Conservation (phyloP, 2,113 vertebrate species). For the Caretta caretta region DNA sequence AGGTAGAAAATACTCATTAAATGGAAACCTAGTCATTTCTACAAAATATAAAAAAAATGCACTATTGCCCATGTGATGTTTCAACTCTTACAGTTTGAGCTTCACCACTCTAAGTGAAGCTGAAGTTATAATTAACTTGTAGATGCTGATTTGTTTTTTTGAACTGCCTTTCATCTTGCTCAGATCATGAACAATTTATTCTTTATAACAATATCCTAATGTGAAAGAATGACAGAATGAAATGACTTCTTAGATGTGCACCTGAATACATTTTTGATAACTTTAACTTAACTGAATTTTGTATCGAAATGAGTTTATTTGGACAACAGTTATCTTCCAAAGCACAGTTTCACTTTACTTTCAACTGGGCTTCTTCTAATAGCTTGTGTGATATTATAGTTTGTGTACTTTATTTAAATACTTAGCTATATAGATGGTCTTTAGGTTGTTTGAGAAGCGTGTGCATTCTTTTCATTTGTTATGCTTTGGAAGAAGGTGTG, state of each 20-base stretch:
- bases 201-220: not conserved
- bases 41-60: no score
- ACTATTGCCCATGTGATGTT: not conserved
- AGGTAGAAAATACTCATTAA: not conserved
- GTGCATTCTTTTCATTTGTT: not conserved
- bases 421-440: not conserved
- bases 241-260: not conserved
- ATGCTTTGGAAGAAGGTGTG: not conserved
- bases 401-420: not conserved
- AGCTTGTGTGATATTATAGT: not conserved
- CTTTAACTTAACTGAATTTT: not conserved
- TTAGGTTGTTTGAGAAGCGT: not conserved
- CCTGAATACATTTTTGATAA: not conserved
- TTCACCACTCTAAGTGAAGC: not conserved
- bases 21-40: not conserved
- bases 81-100: not conserved
- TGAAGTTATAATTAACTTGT: not conserved
- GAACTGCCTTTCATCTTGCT: not conserved
- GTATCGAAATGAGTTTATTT: not conserved
- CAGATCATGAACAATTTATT: not conserved
- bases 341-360: not conserved
- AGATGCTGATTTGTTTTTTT: not conserved
- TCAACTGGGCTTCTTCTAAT: slow-evolving; percentile 11
- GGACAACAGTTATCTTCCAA: slow-evolving; percentile 27
- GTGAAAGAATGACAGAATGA: rapidly evolving